Base-by-base conservation (phyloP, 2,888 invertebrate species). In the Drosophila prostipennis region DNA sequence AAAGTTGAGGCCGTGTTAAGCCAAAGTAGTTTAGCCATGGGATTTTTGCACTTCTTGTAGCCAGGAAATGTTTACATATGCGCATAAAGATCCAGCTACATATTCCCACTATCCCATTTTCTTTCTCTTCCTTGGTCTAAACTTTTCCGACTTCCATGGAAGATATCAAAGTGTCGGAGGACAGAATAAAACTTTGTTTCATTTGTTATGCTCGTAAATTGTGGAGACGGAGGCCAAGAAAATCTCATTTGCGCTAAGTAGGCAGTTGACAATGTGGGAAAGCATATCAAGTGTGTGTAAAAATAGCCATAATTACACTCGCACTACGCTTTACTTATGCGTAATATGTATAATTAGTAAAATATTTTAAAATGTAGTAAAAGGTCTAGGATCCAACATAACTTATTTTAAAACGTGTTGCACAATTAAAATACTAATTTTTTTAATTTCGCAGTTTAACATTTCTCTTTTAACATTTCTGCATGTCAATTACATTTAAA, bases 51-150 rank as follows among this genome's bases (percentile, higher is more conserved):
- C 69, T 68, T 65, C 63, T 56, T 65, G 67, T 52, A 76, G 67
- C 65, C 77, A 77, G 82, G 88, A 83, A 76, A 78, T 83, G 82
- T 83, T 87, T 87, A 83, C 88, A 83, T 83, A 83, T 83, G 82
- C 82, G 86, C 88, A 83, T 83, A 87, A 87, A 79, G 83, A 86
- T 80, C 83, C 86, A 78, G 46, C 64, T 45, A 26, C 48, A 48
- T 48, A 48, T 48, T 54, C 26, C 29, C 48, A 10, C 29, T 6
- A 5, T 8, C 16, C 8, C 51, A 13, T 49, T 48, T 74, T 60
- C 74, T n/a, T 29, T 11, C 19, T 14, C 4, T n/a, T 11, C 4
- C 32, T 14, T 8, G 57, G 26, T 3, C 39, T 10, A 26, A 23
- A 43, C 14, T 43, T 32, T 54, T 45, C 26, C 13, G 16, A 46